A percentile compares a stretch with the other conserved stretches of the same genome.
Conservation (phyloP, 2,113 vertebrate genomes). For the Upupa epops region DNA sequence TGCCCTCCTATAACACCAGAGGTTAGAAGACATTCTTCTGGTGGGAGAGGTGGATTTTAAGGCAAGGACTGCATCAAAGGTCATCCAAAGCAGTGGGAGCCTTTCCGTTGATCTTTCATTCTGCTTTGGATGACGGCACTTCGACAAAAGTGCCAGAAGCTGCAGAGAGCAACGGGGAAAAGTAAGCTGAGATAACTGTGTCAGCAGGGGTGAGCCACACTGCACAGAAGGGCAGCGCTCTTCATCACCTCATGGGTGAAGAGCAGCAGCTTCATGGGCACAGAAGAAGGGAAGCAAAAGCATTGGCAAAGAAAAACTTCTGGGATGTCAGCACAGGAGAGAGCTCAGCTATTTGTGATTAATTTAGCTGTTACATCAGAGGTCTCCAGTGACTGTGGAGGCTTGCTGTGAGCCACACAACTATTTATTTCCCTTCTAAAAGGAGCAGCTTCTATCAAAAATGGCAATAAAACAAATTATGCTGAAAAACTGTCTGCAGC, state of each 20-base stretch:
- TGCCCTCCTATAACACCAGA: background rate
- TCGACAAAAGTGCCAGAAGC: background rate
- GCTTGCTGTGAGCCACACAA: conserved; percentile 19
- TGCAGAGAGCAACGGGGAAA: background rate
- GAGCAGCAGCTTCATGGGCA: background rate
- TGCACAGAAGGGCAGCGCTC: background rate
- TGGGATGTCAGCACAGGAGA: conserved; percentile 4
- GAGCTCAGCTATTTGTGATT: conserved; percentile 39
- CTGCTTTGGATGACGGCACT: background rate
- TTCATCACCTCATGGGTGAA: background rate
- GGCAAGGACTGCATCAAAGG: background rate
- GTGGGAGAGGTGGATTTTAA: background rate
- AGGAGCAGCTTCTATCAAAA: conserved; percentile 37
- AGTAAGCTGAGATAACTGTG: background rate
- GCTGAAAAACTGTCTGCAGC: background rate
- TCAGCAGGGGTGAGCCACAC: background rate
- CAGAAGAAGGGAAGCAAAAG: conserved; percentile 10
- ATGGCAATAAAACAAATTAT: conserved; percentile 1
- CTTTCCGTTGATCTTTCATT: background rate
- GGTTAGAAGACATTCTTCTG: background rate
- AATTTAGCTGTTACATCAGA: conserved; percentile 43
- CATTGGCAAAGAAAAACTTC: conserved; percentile 31
- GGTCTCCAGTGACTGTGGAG: conserved; percentile 28
- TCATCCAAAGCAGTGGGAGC: background rate
- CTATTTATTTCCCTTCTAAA: conserved; percentile 44